Evolutionary conservation across 92 coral and sea anemone genomes (phyloP).

Genomic region (Porites cylindrica): DNA sequence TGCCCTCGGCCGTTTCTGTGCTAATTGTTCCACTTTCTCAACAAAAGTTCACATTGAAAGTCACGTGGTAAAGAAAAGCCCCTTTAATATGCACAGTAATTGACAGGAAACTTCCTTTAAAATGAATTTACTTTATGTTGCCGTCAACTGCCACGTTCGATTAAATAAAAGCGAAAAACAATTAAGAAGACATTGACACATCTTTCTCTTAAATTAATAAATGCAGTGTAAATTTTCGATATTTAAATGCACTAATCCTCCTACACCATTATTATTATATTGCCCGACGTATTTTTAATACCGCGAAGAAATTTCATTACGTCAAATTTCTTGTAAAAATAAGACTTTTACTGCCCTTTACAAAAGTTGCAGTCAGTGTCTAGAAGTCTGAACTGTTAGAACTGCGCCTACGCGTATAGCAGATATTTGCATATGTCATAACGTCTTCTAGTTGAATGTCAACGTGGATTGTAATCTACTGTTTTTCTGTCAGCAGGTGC

Average conservation of each 20-base stretch:
- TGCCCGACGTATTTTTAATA: neutral
- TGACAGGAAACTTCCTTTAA: neutral
- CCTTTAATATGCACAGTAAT: neutral
- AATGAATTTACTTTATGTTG: neutral
- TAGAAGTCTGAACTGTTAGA: neutral
- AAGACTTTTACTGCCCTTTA: too few relatives aligned
- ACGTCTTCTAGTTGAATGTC: too few relatives aligned
- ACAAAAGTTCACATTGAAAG: neutral
- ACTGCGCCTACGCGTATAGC: too few relatives aligned
- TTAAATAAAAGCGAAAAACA: neutral
- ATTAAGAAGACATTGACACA: neutral
- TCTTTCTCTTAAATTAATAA: neutral
- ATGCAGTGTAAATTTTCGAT: neutral
- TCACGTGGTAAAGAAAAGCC: conserved; percentile 21
- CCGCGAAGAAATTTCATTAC: neutral
- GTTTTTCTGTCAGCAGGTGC: too few relatives aligned
- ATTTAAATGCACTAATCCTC: neutral
- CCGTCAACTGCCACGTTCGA: neutral
- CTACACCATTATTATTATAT: neutral
- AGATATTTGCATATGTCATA: too few relatives aligned
- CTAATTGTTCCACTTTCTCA: conserved; percentile 3
- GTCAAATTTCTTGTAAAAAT: too few relatives aligned
- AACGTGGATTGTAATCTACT: too few relatives aligned
- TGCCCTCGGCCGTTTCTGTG: conserved; percentile 15
- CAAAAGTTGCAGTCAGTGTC: neutral